Percentiles rank a stretch among this genome's conserved stretches.
phyloP scores from a whole-genome alignment of 2,888 invertebrate genomes.

The Ochropacha duplaris region DNA sequence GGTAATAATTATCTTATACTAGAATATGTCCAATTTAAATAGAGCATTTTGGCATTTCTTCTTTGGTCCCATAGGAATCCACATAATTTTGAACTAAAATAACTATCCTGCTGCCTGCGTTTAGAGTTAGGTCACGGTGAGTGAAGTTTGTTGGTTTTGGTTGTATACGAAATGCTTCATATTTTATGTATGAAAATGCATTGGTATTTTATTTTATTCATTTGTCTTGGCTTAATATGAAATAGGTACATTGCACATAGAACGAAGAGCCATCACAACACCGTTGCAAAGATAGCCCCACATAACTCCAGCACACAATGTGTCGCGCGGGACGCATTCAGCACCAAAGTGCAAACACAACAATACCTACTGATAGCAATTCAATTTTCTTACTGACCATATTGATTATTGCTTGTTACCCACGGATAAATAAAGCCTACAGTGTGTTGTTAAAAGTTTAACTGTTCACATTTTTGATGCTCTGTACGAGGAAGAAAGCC shows the following conservation, averaged over 20 bases:
- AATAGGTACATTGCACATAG: not conserved
- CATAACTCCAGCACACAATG: constrained; percentile 61
- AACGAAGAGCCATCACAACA: constrained; percentile 4
- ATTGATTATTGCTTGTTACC: constrained; percentile 51
- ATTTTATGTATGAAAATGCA: too few species aligned
- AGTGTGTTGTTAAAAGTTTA: not conserved
- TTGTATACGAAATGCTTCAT: too few species aligned
- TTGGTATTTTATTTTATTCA: not conserved
- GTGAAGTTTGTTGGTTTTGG: too few species aligned
- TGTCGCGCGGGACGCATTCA: constrained; percentile 72
- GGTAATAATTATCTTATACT: too few species aligned
- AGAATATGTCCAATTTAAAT: too few species aligned
- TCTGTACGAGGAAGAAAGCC: too few species aligned
- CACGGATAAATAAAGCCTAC: not conserved
- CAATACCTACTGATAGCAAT: constrained; percentile 62
- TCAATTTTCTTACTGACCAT: constrained; percentile 78
- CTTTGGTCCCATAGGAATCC: too few species aligned
- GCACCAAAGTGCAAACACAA: constrained; percentile 69
- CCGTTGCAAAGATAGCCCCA: constrained; percentile 48
- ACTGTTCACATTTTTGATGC: too few species aligned
- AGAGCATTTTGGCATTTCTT: too few species aligned
- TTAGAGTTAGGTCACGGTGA: too few species aligned
- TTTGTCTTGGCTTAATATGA: not conserved
- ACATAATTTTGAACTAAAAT: too few species aligned
- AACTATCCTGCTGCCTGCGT: too few species aligned